Evolutionary conservation across 2,888 invertebrate species (phyloP), one percentile per base, ranked within the genome.

Genomic region (Dynastes hyllus): DNA sequence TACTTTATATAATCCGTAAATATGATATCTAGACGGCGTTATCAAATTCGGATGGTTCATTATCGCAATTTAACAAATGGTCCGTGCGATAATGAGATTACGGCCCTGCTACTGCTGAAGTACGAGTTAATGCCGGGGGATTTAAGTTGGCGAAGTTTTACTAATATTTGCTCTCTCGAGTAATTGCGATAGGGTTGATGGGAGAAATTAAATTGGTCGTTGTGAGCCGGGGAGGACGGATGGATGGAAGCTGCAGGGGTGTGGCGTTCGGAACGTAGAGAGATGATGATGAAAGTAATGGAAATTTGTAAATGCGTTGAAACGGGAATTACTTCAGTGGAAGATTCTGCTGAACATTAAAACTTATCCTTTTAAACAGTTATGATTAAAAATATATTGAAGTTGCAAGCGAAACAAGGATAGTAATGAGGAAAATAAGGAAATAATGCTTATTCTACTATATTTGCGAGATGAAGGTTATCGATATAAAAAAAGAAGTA

Each of bases 11-110:
- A 88, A 88, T 88, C 87, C 86, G 86, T 86, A 86, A 87, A 87
- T 87, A 88, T 86, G 86, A 87, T 86, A 87, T 87, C 87, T 86
- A 84, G 82, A 84, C 83, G 83, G 84, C 86, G 85, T 88, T 88
- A 88, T 88, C 88, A 88, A 88, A 88, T 88, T 87, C 84, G 85
- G 86, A 87, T 86, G 86, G 88, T 86, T 87, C 88, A 88, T 88
- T 88, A 88, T 88, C 88, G 86, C 88, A 86, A 88, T 88, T 88
- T 86, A 86, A 86, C 86, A 85, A 87, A 88, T 87, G 87, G 86
- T 84, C 86, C 85, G 84, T 85, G 82, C 84, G 78, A 73, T 70
- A 71, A 78, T 78, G 71, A 69, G 78, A 78, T 78, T 78, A 78
- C 65, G 66, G 73, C 50, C 73, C 70, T 58, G 4, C 55, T 58